These are phyloP conservation scores for Ophthalmolycus amberensis DNA, from an alignment of 2,113 vertebrate species.

Conservation along the genomic window DNA sequence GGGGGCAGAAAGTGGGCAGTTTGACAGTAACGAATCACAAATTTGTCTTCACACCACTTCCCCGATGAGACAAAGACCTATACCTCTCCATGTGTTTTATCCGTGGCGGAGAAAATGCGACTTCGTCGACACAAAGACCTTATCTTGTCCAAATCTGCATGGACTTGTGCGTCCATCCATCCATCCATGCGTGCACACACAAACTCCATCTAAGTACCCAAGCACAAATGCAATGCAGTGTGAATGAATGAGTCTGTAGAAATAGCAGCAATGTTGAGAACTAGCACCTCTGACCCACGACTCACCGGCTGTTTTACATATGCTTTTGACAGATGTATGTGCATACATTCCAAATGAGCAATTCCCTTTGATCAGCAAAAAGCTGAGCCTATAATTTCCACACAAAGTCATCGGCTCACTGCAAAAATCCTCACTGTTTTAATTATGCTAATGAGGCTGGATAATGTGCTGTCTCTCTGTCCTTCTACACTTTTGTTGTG, in stretches of 20 bases:
- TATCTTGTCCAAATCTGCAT: not conserved
- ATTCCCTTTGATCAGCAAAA: conserved; percentile 76
- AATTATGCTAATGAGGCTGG: conserved; percentile 63
- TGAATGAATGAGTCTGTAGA: conserved; percentile 3
- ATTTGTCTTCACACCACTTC: not conserved
- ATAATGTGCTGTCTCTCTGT: conserved; percentile 36
- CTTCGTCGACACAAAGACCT: not conserved
- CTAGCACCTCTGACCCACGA: not conserved
- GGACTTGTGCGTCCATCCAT: not conserved
- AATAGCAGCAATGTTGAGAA: conserved; percentile 13
- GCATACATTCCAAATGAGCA: conserved; percentile 54
- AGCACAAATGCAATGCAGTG: not conserved
- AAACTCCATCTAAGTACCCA: not conserved
- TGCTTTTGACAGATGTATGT: conserved; percentile 37
- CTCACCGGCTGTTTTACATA: conserved; percentile 36
- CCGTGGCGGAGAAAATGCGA: not conserved
- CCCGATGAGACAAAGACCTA: conserved; percentile 2
- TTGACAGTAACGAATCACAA: conserved; percentile 26
- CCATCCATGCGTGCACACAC: not conserved
- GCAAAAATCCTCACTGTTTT: conserved; percentile 58
- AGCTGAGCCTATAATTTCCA: conserved; percentile 57
- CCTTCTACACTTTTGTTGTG: conserved; percentile 17
- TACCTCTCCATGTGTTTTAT: not conserved
- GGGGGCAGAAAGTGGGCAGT: not conserved
- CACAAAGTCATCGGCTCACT: conserved; percentile 38